Evolutionary conservation across 2,113 vertebrate species (phyloP), one percentile per base, ranked within the genome.

Genomic region (Uropsilus gracilis): DNA sequence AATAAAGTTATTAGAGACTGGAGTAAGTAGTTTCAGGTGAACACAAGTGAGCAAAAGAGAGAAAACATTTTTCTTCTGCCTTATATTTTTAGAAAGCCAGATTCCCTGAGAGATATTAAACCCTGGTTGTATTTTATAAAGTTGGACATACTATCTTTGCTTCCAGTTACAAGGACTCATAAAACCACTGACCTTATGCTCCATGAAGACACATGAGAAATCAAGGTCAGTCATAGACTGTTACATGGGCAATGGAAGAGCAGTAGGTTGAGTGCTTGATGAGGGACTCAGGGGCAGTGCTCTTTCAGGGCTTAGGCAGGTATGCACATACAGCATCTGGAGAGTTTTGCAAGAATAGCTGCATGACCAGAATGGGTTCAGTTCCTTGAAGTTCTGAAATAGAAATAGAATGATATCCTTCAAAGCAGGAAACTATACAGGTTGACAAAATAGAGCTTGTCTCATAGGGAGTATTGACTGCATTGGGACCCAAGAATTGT

Each of bases 61-160:
- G 28, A 63, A 75, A 94, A 68, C 13, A 48, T 14, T 81, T 83
- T 39, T 14, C 48, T 50, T 53, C 8, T 69, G n/a, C 42, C 34
- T 87, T 87, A 78, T 9, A 42, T 75, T 86, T 48, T 68, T 75
- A 68, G 46, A 39, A 94, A 39, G 39, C 57, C 30, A 1, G 42
- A 8, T 66, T 22, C 7, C 53, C 48, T 86, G 73, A 86, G 77
- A 83, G n/a, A 48, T n/a, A n/a, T 26, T 87, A 57, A 94, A 68
- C n/a, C 24, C 39, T 75, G 22, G 13, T 75, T 82, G 66, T 78
- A 46, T 95, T 57, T 83, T 59, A 68, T 82, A 92, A 68, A 84
- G 34, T 16, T 77, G 12, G 6, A 32, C 8, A 37, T 61, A 34
- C 37, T 77, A 77, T 24, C 18, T 76, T 92, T 89, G 61, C 26